These are phyloP conservation scores for Myrmecobius fasciatus DNA, from an alignment of 2,113 vertebrate species.

Conservation along the genomic window DNA sequence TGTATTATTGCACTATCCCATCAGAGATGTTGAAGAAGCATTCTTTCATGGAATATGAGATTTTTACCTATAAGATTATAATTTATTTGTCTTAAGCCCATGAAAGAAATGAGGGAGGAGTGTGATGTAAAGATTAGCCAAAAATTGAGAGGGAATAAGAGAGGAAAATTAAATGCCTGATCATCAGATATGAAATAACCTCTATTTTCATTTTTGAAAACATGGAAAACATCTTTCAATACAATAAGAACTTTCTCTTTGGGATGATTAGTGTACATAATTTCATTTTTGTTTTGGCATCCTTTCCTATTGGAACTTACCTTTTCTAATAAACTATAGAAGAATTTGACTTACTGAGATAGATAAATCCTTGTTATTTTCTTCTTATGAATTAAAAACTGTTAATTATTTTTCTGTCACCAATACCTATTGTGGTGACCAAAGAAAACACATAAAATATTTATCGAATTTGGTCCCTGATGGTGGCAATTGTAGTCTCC, in stretches of 20 bases:
- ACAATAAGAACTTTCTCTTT: no score
- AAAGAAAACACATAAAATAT: not conserved
- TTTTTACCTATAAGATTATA: not conserved
- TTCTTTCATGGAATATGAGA: not conserved
- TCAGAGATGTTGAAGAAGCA: not conserved
- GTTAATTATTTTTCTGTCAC: not conserved
- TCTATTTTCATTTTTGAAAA: not conserved
- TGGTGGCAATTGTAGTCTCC: not conserved
- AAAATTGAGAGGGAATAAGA: not conserved
- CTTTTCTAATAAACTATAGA: not conserved
- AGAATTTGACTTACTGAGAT: conserved; percentile 8
- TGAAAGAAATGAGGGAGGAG: not conserved
- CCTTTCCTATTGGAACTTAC: not conserved
- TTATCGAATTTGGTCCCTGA: not conserved
- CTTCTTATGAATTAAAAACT: not conserved
- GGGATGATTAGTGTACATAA: not conserved
- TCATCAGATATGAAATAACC: not conserved
- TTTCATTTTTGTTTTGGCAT: no score
- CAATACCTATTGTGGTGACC: not conserved
- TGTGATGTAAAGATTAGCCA: not conserved
- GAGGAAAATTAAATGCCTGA: no score
- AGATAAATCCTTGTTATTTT: not conserved
- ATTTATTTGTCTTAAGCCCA: not conserved
- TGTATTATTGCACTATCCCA: not conserved
- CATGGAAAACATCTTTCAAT: not conserved